Evolutionary conservation across 1,140 invertebrate species (phyloP).

Genomic region (Euura saliciscinereae): DNA sequence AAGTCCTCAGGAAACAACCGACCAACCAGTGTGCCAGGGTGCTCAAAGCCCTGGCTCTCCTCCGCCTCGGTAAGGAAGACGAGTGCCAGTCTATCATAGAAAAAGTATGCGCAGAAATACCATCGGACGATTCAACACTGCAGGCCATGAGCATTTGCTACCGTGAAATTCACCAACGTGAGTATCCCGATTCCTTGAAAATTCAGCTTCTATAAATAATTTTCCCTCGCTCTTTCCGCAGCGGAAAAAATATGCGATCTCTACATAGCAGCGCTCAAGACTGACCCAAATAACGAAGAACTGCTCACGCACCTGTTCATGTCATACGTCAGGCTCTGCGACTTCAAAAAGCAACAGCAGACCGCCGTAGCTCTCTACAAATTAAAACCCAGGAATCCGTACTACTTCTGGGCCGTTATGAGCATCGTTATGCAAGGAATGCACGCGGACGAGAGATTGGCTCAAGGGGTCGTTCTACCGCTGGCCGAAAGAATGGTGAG

Average conservation of each 20-base stretch:
- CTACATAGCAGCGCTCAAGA: slow-evolving; percentile 87
- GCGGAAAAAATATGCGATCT: slow-evolving; percentile 87
- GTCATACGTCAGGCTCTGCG: slow-evolving; percentile 88
- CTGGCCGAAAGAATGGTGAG: slow-evolving; percentile 84
- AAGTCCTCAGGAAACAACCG: slow-evolving; percentile 92
- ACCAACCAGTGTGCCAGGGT: slow-evolving; percentile 88
- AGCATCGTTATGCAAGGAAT: slow-evolving; percentile 90
- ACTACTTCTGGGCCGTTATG: slow-evolving; percentile 98
- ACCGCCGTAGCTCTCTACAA: slow-evolving; percentile 90
- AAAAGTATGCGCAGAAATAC: slow-evolving; percentile 79
- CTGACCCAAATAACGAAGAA: slow-evolving; percentile 89
- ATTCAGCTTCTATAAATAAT: no score
- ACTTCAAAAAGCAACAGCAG: slow-evolving; percentile 91
- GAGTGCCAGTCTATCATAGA: slow-evolving; percentile 80
- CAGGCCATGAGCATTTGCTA: slow-evolving; percentile 98
- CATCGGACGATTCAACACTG: slow-evolving; percentile 89
- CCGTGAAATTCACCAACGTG: slow-evolving; percentile 88
- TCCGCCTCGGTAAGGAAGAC: slow-evolving; percentile 81
- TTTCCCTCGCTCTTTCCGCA: slow-evolving; percentile 55
- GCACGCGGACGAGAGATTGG: slow-evolving; percentile 50
- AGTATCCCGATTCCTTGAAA: slow-evolving; percentile 37
- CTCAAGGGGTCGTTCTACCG: slow-evolving; percentile 64
- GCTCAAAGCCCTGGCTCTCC: slow-evolving; percentile 87
- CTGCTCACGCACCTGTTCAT: slow-evolving; percentile 93
- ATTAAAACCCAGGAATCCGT: slow-evolving; percentile 91